Evolutionary conservation across 2,797 vertebrate genomes (phyloP), one percentile per base, ranked within the genome.

Genomic region (Peromyscus aztecus): DNA sequence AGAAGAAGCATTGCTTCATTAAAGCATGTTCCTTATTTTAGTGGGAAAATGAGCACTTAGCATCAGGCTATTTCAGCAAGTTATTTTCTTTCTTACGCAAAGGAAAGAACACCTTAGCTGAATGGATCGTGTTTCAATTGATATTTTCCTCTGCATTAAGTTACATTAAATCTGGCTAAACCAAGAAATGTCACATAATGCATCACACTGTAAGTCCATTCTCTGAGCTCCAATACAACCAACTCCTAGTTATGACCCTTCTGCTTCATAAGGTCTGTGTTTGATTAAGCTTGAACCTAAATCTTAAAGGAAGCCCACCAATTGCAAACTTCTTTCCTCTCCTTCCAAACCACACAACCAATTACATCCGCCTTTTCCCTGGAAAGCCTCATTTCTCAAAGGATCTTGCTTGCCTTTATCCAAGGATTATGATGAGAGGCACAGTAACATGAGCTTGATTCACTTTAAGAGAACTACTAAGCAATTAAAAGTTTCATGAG

Each of bases 311-410:
- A 97, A 97, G 97, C 57, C 97, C 97, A 84, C 88, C 85, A 97
- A 97, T 96, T 96, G 84, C 93, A 96, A 95, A 97, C 46, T 89
- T 97, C 97, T 98, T 95, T 93, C 34, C 97, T 90, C 78, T 82
- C 97, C 97, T 90, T 96, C 91, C 95, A 97, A 98, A 97, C 98
- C 96, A 96, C 89, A 97, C 84, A 94, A 90, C 92, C 91, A 87
- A 81, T 97, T 49, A 43, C 57, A 93, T 94, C 94, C 92, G 94
- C 87, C 81, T 97, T 96, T 97, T 90, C 92, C 90, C 97, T 94
- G 97, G 98, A 97, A 98, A 97, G 89, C 96, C 94, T 19, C 67
- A 77, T 96, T 97, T 97, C 97, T 97, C 95, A 81, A 88, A 97
- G 95, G 87, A 93, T 93, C 89, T 86, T 94, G 91, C 86, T 89